Evolutionary conservation across 2,797 vertebrate genomes (phyloP).

Genomic region (Urosaurus nigricauda): DNA sequence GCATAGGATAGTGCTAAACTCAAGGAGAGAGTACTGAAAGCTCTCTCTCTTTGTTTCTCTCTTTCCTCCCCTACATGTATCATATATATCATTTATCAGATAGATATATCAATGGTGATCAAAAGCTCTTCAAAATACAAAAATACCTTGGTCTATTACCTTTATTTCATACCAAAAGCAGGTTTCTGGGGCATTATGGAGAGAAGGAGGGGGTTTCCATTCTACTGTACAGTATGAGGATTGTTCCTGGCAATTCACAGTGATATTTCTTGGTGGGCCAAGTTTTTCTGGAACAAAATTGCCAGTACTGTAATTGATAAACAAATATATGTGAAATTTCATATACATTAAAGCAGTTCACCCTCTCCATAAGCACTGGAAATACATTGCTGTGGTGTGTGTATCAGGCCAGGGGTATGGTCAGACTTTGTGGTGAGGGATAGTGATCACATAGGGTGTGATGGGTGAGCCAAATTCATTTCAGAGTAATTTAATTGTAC

Average conservation of each 20-base stretch:
- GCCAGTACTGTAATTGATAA: constrained; percentile 1
- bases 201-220: constrained; percentile 64
- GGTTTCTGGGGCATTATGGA: rapidly evolving
- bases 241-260: constrained; percentile 24
- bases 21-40: no score
- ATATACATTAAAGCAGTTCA: neutral
- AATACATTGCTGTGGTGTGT: neutral
- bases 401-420: neutral
- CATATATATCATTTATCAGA: neutral
- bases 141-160: constrained; percentile 34
- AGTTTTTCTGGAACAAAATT: constrained; percentile 61
- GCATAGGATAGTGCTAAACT: neutral
- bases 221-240: constrained; percentile 25
- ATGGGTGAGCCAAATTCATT: neutral
- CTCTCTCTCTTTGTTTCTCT: no score
- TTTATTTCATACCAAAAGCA: constrained; percentile 68
- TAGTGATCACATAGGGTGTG: neutral
- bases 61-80: no score
- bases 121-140: neutral
- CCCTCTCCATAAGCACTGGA: neutral
- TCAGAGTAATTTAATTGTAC: neutral
- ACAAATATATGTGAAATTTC: neutral
- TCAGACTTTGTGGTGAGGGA: neutral
- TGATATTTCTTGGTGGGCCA: constrained; percentile 65
- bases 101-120: neutral